phyloP scores from a whole-genome alignment of 1,140 invertebrate genomes.

The Pogonognathellus flavescens region DNA sequence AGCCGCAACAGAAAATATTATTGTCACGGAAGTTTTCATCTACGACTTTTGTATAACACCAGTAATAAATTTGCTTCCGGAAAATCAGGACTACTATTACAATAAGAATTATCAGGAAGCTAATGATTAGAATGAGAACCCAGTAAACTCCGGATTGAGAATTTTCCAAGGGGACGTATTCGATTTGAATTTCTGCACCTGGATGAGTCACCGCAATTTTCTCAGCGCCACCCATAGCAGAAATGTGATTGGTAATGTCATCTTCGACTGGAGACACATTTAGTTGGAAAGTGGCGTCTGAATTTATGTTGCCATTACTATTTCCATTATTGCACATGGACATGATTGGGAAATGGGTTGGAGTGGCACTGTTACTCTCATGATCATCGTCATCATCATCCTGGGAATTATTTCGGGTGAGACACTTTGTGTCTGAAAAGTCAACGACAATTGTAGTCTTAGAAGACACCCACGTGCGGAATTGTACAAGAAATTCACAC shows the following conservation, averaged over 20 bases:
- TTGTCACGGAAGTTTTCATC: background rate
- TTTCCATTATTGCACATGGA: conserved; percentile 51
- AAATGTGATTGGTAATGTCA: conserved; percentile 59
- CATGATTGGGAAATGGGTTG: conserved; percentile 34
- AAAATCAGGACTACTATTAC: conserved; percentile 56
- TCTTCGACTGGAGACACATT: conserved; percentile 20
- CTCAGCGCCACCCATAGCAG: conserved; percentile 47
- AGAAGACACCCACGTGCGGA: conserved; percentile 86
- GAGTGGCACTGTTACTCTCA: background rate
- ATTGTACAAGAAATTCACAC: conserved; percentile 88
- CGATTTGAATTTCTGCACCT: conserved; percentile 25
- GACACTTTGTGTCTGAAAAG: conserved; percentile 81
- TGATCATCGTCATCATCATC: background rate
- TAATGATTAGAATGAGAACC: conserved; percentile 36
- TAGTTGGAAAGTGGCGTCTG: background rate
- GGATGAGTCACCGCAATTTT: conserved; percentile 43
- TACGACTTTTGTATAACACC: conserved; percentile 25
- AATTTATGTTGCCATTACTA: conserved; percentile 39
- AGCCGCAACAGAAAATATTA: background rate
- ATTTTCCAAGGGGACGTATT: conserved; percentile 1
- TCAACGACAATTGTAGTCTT: conserved; percentile 84
- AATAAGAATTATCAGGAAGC: conserved; percentile 33
- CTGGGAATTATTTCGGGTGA: conserved; percentile 5
- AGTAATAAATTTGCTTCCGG: conserved; percentile 60
- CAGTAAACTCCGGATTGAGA: conserved; percentile 24